Evolutionary conservation across 2,113 vertebrate genomes (phyloP), one percentile per base, ranked within the genome.

Genomic region (Glaucidium brasilianum): DNA sequence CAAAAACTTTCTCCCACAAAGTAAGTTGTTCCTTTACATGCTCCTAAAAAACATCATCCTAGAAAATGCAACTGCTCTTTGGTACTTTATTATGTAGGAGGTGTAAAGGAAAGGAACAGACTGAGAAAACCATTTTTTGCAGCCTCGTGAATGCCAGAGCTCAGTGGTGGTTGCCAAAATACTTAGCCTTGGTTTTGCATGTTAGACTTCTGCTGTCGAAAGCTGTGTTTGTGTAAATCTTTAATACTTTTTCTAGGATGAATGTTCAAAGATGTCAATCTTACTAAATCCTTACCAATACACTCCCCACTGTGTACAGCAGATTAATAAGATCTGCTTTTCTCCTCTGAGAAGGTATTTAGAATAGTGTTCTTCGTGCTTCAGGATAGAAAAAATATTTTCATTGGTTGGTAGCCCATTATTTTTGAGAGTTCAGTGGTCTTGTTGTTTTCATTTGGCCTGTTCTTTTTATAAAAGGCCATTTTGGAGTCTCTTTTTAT

Each of bases 211-310:
- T 64, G n/a, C 76, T 63, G 5, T 82, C 21, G 29, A 89, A 87
- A 87, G 43, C 12, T 4, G 0, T 60, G 39, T 81, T 92, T 96
- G 52, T 4, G 2, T 93, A 76, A 68, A 72, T 69, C 14, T 2
- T 47, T 88, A 83, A 32, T 75, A 22, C 67, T 92, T 75, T 75
- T 74, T 37, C 37, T 56, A n/a, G 55, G 43, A 27, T 74, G 21
- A 76, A 86, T 95, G 83, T 94, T 86, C 91, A 94, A 18, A 95
- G 60, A 30, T 68, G 69, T 84, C 94, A 92, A 0, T 94, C 94
- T 88, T 77, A 52, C 32, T 77, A 81, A 97, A 78, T 86, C 64
- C 73, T 78, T 96, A 47, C 63, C 79, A 94, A 64, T 95, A 64
- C 83, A 56, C 11, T 92, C 49, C 27, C 39, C 86, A 14, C 75